phyloP scores from a whole-genome alignment of 2,888 invertebrate genomes.

The Tenthredo notha region DNA sequence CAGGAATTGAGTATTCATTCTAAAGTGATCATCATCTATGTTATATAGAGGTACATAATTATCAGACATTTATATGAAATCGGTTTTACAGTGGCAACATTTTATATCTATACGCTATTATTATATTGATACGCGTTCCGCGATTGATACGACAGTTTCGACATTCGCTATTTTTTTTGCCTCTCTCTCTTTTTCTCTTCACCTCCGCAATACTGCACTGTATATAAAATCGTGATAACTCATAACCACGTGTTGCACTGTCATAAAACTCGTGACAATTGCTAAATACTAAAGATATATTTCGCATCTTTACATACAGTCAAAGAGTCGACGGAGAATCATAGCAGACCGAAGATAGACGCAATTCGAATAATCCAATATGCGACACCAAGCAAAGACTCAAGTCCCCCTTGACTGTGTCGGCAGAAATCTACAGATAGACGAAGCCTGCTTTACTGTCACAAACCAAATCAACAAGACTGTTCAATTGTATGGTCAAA shows the following conservation, averaged over 20 bases:
- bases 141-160: not conserved
- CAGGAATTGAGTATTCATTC: not conserved
- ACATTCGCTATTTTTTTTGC: not conserved
- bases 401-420: conserved; percentile 1
- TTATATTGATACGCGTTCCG: not conserved
- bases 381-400: not conserved
- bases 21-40: not conserved
- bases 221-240: not conserved
- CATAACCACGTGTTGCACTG: not conserved
- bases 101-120: not conserved
- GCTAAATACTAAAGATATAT: not conserved
- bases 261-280: not conserved
- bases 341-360: not conserved
- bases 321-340: not conserved
- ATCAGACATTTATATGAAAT: not conserved
- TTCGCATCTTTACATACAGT: not conserved
- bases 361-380: not conserved
- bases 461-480: conserved; percentile 63
- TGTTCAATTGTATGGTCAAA: conserved; percentile 65
- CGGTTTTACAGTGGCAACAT: not conserved
- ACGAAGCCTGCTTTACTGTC: conserved; percentile 73
- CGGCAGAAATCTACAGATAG: conserved; percentile 67
- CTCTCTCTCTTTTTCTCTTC: not conserved
- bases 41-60: not conserved
- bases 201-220: not conserved